These are phyloP conservation scores for Xiphophorus couchianus DNA, from an alignment of 2,113 vertebrate species.

Conservation along the genomic window DNA sequence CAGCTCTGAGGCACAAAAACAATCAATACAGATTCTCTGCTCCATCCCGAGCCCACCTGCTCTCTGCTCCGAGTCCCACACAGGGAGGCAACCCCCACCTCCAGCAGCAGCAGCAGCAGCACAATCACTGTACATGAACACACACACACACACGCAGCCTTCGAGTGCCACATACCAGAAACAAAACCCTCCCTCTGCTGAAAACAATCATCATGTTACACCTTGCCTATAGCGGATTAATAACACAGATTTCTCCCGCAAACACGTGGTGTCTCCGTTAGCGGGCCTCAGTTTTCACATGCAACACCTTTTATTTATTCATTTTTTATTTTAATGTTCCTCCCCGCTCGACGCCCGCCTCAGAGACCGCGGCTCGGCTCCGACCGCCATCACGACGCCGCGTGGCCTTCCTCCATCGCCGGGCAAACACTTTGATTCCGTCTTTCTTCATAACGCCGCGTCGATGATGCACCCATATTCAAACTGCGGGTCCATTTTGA, in stretches of 20 bases:
- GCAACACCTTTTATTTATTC: not conserved
- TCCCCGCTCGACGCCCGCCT: slow-evolving; percentile 28
- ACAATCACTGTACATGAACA: slow-evolving; percentile 48
- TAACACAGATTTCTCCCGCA: slow-evolving; percentile 30
- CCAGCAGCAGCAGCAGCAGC: slow-evolving; percentile 29
- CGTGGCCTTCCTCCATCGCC: slow-evolving; percentile 34
- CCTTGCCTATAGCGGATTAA: slow-evolving; percentile 7
- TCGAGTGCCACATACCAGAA: slow-evolving; percentile 35
- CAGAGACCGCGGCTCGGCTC: slow-evolving; percentile 32
- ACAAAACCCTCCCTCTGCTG: slow-evolving; percentile 22
- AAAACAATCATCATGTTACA: slow-evolving; percentile 32
- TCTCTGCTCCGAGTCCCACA: slow-evolving; percentile 80
- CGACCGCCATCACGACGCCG: slow-evolving; percentile 17
- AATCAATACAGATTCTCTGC: slow-evolving; percentile 96
- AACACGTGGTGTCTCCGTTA: slow-evolving; percentile 16
- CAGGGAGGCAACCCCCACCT: slow-evolving; percentile 72
- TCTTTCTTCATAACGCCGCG: slow-evolving; percentile 72
- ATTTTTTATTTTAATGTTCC: slow-evolving; percentile 6
- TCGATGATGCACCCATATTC: slow-evolving; percentile 74
- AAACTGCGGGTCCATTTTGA: slow-evolving; percentile 74
- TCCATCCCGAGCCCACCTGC: slow-evolving; percentile 88
- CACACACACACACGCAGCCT: slow-evolving; percentile 19
- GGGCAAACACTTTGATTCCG: slow-evolving; percentile 66
- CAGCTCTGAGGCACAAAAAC: slow-evolving; percentile 91
- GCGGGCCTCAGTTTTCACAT: slow-evolving; percentile 10